Base-by-base conservation (phyloP, 2,888 invertebrate genomes). In the Syrista parreyssii region DNA sequence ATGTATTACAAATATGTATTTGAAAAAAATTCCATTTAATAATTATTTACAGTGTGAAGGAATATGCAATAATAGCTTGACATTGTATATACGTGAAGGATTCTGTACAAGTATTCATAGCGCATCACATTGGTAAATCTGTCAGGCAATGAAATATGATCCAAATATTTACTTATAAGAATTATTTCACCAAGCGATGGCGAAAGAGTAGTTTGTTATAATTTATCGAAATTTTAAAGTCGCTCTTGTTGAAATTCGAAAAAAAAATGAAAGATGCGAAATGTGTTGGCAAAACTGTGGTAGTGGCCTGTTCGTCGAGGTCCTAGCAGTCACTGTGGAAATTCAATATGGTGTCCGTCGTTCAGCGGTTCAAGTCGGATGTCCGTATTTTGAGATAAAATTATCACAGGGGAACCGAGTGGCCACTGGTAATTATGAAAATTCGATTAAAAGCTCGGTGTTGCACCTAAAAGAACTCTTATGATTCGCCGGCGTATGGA, bases 301-400 rank as follows among this genome's bases (percentile, higher is more conserved):
- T 71, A 33, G n/a, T 31, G 31, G 71, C 71, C 32, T 71, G 55
- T 55, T 55, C 55, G 23, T 23, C 6, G 68, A 2, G 12, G 4
- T 32, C 80, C 55, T 73, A 81, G 77, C 78, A 81, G 77, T 84
- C 77, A 83, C 76, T 55, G 55, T 9, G 55, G 55, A 55, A 55
- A 55, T 89, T 85, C 87, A 89, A 89, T 89, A 90, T 90, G 90
- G 90, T 88, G 87, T 85, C 86, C 76, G 77, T 86, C 80, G 84
- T 84, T 82, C 81, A 85, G 82, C 85, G 83, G 82, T 87, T 84
- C 82, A 82, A 80, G 80, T 88, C 82, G 84, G 81, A 86, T 80
- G 81, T 83, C 81, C 82, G 82, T 86, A 86, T 86, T 85, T 88
- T 82, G 78, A 81, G 79, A 80, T 84, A 87, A 84, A 84, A 85